Evolutionary conservation across 2,888 invertebrate species (phyloP).

Genomic region (Heteropelma amictum): DNA sequence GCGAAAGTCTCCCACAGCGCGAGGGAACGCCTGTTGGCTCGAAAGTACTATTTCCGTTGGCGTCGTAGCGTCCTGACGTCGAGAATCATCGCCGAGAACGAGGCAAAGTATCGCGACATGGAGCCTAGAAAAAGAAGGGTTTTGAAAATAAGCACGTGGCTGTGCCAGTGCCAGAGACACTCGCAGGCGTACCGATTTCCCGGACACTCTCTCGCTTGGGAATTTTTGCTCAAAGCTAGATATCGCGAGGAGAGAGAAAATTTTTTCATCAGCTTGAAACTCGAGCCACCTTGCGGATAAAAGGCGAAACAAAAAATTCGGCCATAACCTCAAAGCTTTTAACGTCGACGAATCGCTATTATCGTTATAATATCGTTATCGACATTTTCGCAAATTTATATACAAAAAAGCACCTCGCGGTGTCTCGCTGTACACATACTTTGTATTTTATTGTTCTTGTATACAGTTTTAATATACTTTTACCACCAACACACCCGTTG

Average conservation of each 20-base stretch:
- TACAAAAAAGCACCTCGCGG: conserved; percentile 52
- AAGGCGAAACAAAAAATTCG: no score
- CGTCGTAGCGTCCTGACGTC: conserved; percentile 52
- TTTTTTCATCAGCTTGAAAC: conserved; percentile 77
- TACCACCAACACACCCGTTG: conserved; percentile 11
- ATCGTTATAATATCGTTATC: not conserved
- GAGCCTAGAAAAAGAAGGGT: conserved; percentile 72
- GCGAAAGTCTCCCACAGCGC: conserved; percentile 38
- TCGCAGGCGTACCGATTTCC: conserved; percentile 76
- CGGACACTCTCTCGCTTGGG: conserved; percentile 77
- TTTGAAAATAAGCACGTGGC: conserved; percentile 72
- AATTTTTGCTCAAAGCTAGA: conserved; percentile 79
- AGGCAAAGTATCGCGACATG: conserved; percentile 50
- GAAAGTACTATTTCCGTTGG: conserved; percentile 64
- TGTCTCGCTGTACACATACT: conserved; percentile 62
- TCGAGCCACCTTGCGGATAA: conserved; percentile 63
- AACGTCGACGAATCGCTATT: not conserved
- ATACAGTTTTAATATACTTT: conserved; percentile 62
- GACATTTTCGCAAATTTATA: conserved; percentile 54
- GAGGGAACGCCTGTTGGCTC: conserved; percentile 58
- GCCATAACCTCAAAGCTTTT: no score
- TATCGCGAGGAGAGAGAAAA: conserved; percentile 80
- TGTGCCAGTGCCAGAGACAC: conserved; percentile 77
- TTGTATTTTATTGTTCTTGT: conserved; percentile 58
- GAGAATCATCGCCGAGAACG: conserved; percentile 52